These are phyloP conservation scores for Pterocles orientalis DNA, from an alignment of 2,113 vertebrate species.

Conservation along the genomic window DNA sequence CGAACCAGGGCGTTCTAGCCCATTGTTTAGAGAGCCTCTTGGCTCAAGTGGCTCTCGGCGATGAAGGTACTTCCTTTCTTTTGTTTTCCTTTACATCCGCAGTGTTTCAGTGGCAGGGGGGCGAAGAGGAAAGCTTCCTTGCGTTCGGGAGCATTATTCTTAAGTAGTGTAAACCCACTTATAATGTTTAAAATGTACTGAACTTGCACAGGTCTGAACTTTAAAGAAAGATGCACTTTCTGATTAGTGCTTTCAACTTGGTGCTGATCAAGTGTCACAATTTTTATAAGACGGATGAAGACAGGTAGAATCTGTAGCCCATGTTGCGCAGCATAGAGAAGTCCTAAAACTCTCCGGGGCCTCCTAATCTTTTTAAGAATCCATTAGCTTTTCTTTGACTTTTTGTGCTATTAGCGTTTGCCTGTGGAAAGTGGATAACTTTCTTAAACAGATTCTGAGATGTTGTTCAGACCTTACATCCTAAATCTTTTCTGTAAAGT, in stretches of 20 bases:
- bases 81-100: conserved; percentile 74
- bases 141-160: neutral
- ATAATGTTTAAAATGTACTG: neutral
- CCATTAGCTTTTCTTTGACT: neutral
- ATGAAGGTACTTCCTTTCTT: conserved; percentile 76
- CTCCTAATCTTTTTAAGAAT: neutral
- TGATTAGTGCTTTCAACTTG: neutral
- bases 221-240: neutral
- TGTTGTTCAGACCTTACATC: neutral
- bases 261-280: neutral
- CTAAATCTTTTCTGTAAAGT: neutral
- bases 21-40: conserved; percentile 70
- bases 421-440: neutral
- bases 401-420: neutral
- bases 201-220: neutral
- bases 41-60: conserved; percentile 52
- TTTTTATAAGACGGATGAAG: neutral
- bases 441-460: neutral
- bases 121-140: conserved; percentile 6
- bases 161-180: neutral
- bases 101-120: conserved; percentile 63
- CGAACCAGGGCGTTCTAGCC: conserved; percentile 47
- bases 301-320: neutral
- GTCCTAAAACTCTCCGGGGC: neutral
- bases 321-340: rapidly evolving